These are phyloP conservation scores for Turnix velox DNA, from an alignment of 2,113 vertebrate species.

Conservation along the genomic window DNA sequence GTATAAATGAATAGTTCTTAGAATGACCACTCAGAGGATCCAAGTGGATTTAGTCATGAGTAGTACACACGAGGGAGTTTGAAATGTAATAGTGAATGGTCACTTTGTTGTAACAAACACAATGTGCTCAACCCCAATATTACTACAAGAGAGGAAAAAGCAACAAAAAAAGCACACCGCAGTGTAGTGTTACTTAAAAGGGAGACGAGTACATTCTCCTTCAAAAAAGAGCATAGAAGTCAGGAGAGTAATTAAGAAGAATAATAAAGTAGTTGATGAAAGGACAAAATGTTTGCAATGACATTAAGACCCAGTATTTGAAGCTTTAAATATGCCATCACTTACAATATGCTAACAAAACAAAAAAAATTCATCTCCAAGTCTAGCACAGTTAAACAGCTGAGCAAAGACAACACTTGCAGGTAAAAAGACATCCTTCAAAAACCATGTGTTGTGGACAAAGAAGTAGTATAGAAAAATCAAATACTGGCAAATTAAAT, in stretches of 20 bases:
- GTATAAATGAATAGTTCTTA: background rate
- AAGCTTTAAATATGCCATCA: background rate
- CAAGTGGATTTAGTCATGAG: background rate
- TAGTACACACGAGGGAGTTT: background rate
- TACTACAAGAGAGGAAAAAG: background rate
- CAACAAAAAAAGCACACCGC: background rate
- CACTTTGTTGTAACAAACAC: background rate
- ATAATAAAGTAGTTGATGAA: background rate
- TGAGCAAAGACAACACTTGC: background rate
- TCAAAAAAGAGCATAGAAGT: background rate
- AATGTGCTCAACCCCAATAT: background rate
- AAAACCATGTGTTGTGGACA: background rate
- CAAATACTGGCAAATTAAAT: background rate
- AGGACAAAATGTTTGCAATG: background rate
- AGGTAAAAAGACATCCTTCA: background rate
- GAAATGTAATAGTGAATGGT: background rate
- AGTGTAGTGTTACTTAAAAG: background rate
- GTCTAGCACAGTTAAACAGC: background rate
- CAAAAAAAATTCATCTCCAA: background rate
- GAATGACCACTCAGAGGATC: conserved; percentile 10
- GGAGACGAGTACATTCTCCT: background rate
- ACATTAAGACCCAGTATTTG: background rate
- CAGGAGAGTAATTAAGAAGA: background rate
- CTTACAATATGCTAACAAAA: background rate
- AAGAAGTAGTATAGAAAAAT: background rate